These are phyloP conservation scores for Capreolus pygargus DNA, from an alignment of 2,113 vertebrate species.

Conservation along the genomic window DNA sequence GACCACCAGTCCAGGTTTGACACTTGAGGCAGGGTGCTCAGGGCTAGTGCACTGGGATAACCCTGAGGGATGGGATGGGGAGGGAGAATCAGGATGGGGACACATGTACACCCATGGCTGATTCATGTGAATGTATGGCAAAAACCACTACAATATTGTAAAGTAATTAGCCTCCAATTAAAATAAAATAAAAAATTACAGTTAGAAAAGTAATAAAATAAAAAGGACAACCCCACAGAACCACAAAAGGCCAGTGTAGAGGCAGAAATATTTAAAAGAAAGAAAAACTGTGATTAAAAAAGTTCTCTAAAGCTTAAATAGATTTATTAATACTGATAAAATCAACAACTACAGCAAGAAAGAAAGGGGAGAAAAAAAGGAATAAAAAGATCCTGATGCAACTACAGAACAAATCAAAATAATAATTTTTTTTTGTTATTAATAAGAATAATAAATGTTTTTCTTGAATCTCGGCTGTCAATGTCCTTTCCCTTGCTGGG, in stretches of 20 bases:
- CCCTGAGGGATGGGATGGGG: background rate
- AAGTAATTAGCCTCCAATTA: background rate
- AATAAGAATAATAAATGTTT: background rate
- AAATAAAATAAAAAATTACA: background rate
- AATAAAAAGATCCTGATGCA: background rate
- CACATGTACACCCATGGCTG: background rate
- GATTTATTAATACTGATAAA: background rate
- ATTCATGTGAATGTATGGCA: background rate
- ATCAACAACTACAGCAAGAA: background rate
- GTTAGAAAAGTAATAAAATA: background rate
- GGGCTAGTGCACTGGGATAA: background rate
- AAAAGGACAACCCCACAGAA: background rate
- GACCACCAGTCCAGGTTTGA: background rate
- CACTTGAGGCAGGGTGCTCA: background rate
- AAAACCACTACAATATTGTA: background rate
- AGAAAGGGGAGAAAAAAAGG: background rate
- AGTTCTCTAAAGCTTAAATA: too few species aligned
- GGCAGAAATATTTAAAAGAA: background rate
- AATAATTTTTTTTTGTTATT: too few species aligned
- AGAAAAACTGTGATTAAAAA: background rate
- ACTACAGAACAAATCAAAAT: background rate
- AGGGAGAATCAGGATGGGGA: background rate
- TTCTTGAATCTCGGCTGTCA: background rate
- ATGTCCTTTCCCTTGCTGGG: background rate
- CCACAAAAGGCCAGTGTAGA: background rate